These are phyloP conservation scores for Idaea straminata DNA, from an alignment of 2,888 invertebrate genomes.

Conservation along the genomic window DNA sequence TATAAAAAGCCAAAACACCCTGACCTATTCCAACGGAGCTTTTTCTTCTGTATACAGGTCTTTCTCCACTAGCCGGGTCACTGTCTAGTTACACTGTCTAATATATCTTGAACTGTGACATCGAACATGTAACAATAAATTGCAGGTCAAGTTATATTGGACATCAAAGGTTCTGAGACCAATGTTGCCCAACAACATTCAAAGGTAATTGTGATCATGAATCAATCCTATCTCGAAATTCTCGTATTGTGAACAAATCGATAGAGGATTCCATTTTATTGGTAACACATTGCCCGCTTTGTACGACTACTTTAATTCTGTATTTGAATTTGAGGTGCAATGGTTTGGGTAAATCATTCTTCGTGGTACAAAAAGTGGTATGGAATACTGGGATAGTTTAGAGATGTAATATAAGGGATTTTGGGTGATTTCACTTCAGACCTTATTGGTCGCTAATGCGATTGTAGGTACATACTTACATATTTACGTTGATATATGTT, in stretches of 20 bases:
- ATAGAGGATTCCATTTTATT: constrained; percentile 22
- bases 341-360: constrained; percentile 24
- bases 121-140: constrained; percentile 22
- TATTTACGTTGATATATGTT: no score
- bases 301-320: constrained; percentile 18
- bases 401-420: constrained; percentile 56
- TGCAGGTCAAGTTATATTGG: constrained; percentile 37
- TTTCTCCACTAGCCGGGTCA: constrained; percentile 14
- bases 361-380: constrained; percentile 31
- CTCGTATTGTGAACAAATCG: constrained; percentile 44
- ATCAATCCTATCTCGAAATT: constrained; percentile 71
- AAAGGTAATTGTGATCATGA: constrained; percentile 75
- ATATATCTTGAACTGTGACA: constrained; percentile 26
- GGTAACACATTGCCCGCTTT: constrained; percentile 22
- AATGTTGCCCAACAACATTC: constrained; percentile 60
- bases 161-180: constrained; percentile 37
- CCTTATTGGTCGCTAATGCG: constrained; percentile 56
- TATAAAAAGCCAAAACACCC: constrained; percentile 13
- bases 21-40: constrained; percentile 7
- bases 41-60: constrained; percentile 10
- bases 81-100: constrained; percentile 42
- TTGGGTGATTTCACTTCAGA: constrained; percentile 46
- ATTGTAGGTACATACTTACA: constrained; percentile 10
- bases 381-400: constrained; percentile 52
- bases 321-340: constrained; percentile 26